A percentile compares a stretch with the other conserved stretches of the same genome.
Conservation (phyloP, 2,113 vertebrate genomes). For the Tiliqua scincoides region DNA sequence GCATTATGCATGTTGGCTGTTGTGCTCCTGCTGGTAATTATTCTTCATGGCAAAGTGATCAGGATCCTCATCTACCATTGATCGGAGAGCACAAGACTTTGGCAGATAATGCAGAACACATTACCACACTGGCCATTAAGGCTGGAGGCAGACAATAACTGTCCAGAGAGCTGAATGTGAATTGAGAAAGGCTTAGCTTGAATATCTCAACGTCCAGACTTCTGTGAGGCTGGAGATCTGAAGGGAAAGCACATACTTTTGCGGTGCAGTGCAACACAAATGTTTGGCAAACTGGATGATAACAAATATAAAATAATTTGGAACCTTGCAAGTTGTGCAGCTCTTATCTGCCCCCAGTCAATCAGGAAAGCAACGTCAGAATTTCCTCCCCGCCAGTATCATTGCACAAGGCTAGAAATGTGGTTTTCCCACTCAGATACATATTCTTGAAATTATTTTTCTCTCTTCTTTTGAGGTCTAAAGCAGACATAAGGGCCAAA, state of each 20-base stretch:
- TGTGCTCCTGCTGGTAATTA: slow-evolving; percentile 6
- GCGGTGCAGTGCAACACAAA: slow-evolving; percentile 20
- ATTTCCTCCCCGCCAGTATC: slow-evolving; percentile 23
- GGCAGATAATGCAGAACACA: neutral
- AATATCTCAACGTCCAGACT: too few relatives aligned
- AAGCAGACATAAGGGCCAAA: too few relatives aligned
- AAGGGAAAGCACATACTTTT: neutral
- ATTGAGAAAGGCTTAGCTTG: neutral
- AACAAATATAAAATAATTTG: slow-evolving; percentile 42
- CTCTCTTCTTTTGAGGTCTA: too few relatives aligned
- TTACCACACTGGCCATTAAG: neutral
- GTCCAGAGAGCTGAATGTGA: neutral
- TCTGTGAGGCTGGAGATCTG: neutral
- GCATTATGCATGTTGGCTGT: neutral
- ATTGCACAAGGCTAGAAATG: neutral
- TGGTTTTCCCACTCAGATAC: neutral
- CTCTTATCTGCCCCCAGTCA: slow-evolving; percentile 39
- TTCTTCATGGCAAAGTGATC: neutral
- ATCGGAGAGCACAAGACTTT: neutral
- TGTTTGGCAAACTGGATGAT: slow-evolving; percentile 56
- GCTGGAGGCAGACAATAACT: neutral
- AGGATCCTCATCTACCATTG: neutral
- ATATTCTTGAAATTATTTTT: too few relatives aligned
- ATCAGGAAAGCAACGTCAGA: slow-evolving; percentile 24
- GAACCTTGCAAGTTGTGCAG: slow-evolving; percentile 30